These are phyloP conservation scores for Dryadula phaetusa DNA, from an alignment of 2,888 invertebrate species.

Conservation along the genomic window DNA sequence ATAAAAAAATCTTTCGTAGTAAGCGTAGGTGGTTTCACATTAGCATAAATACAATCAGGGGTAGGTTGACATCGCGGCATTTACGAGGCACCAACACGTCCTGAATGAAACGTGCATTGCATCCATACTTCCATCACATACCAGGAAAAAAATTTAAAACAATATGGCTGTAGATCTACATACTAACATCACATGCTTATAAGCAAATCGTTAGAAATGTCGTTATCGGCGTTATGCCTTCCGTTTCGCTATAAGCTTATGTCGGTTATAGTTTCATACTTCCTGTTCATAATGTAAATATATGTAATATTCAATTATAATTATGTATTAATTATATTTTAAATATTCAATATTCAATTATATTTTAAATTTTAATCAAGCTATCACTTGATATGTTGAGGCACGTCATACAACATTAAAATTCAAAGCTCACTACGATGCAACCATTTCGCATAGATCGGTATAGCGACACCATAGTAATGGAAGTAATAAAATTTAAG, in stretches of 20 bases:
- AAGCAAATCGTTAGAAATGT: conserved; percentile 15
- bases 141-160: conserved; percentile 53
- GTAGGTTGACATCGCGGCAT: conserved; percentile 67
- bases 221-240: conserved; percentile 16
- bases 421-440: conserved; percentile 61
- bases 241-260: conserved; percentile 15
- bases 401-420: conserved; percentile 58
- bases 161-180: conserved; percentile 25
- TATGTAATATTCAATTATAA: not conserved
- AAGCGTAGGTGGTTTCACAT: conserved; percentile 62
- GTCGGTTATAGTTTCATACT: conserved; percentile 9
- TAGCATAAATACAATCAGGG: conserved; percentile 71
- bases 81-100: conserved; percentile 69
- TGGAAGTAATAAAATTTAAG: conserved; percentile 60
- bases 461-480: conserved; percentile 44
- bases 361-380: not conserved
- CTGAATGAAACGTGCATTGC: conserved; percentile 68
- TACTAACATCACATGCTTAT: conserved; percentile 35
- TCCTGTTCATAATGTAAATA: not conserved
- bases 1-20: conserved; percentile 50
- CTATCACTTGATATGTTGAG: conserved; percentile 32
- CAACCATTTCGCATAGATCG: conserved; percentile 57
- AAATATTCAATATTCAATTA: not conserved
- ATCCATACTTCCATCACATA: conserved; percentile 52
- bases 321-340: not conserved